phyloP scores from a whole-genome alignment of 2,888 invertebrate species.

The Pheosia tremula region DNA sequence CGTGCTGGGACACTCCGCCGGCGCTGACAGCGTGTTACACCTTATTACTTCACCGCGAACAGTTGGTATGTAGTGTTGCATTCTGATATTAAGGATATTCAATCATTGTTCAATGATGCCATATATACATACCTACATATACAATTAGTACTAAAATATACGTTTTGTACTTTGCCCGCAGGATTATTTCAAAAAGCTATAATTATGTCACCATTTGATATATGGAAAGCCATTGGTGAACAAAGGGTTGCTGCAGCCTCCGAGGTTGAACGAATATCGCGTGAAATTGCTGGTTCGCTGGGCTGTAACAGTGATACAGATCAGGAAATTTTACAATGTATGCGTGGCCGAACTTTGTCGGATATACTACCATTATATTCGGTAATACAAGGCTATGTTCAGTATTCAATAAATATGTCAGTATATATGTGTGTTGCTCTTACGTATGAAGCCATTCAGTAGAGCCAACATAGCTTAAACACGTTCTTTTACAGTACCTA shows the following conservation, averaged over 20 bases:
- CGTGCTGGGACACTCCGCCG: slow-evolving; percentile 92
- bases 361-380: slow-evolving; percentile 82
- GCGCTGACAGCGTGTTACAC: slow-evolving; percentile 88
- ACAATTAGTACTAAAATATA: neutral
- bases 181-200: slow-evolving; percentile 87
- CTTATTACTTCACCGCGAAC: slow-evolving; percentile 88
- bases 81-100: neutral
- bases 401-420: neutral
- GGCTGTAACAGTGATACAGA: slow-evolving; percentile 80
- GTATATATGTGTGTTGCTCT: too few species aligned
- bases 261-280: slow-evolving; percentile 76
- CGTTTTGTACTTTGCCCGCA: slow-evolving; percentile 43
- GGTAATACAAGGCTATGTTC: slow-evolving; percentile 45
- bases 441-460: too few species aligned
- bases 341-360: slow-evolving; percentile 84
- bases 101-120: neutral
- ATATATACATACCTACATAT: too few species aligned
- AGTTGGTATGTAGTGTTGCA: slow-evolving; percentile 71
- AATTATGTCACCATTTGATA: slow-evolving; percentile 86
- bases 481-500: too few species aligned
- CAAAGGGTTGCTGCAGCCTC: slow-evolving; percentile 43
- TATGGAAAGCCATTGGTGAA: slow-evolving; percentile 66
- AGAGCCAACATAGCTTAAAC: too few species aligned
- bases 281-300: slow-evolving; percentile 82
- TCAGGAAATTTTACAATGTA: slow-evolving; percentile 84